Evolutionary conservation across 2,113 vertebrate genomes (phyloP), one percentile per base, ranked within the genome.

Genomic region (Nothoprocta perdicaria): DNA sequence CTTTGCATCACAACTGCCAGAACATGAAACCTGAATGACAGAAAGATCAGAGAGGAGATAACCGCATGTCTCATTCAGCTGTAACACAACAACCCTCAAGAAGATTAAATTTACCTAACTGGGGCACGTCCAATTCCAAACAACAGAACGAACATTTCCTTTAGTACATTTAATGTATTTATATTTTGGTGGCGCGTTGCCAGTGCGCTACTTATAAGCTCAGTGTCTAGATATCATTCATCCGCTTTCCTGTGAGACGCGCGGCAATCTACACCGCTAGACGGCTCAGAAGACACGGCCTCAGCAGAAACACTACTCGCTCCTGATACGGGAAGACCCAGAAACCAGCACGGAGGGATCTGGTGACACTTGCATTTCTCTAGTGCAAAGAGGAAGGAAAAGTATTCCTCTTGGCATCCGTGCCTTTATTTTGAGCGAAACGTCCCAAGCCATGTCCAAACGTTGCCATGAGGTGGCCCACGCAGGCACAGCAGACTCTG

Each of bases 61-160:
- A 95, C 63, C 29, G 62, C 24, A 77, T 96, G 94, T 92, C 96
- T 96, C 96, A 85, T 94, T 95, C 96, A 94, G 92, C 78, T 85
- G 90, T 94, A 84, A 91, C 3, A 10, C 67, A 95, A 95, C 96
- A 94, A 94, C 95, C 91, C 95, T 92, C 93, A 76, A 81, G 93
- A 96, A 97, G 96, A 98, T 97, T 95, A 92, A 95, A 97, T 98
- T 96, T 94, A 96, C 96, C 96, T 97, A 94, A 95, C 94, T 97
- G 97, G 96, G 95, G 92, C 87, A 95, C 81, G 93, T 97, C 97
- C 96, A 95, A 95, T 21, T 92, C 95, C 94, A 96, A 97, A 97
- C 96, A 97, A 97, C 90, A 96, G 94, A 97, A 96, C 81, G 96
- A 97, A 97, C 95, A 92, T 95, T 97, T 97, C 97, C 97, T 97